Evolutionary conservation across 2,797 vertebrate genomes (phyloP).

Genomic region (Gadopsis bispinosus): DNA sequence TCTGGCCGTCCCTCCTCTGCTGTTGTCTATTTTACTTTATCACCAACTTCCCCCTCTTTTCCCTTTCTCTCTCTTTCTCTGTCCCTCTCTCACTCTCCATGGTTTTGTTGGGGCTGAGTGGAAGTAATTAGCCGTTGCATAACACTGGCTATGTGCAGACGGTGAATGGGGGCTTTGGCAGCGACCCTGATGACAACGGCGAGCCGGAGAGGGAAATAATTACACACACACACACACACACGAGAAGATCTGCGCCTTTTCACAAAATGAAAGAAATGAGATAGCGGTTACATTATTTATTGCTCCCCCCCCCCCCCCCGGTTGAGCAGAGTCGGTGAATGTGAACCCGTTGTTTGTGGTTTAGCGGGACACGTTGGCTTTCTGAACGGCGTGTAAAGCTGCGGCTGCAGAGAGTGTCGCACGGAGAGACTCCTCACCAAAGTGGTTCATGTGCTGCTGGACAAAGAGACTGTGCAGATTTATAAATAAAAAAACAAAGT

Average conservation of each 20-base stretch:
- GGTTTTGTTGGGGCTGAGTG: constrained; percentile 73
- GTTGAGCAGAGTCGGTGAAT: constrained; percentile 45
- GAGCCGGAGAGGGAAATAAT: constrained; percentile 78
- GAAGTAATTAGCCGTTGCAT: constrained; percentile 83
- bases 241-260: constrained; percentile 68
- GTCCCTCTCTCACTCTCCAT: constrained; percentile 30
- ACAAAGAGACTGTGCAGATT: constrained; percentile 38
- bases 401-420: constrained; percentile 10
- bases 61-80: constrained; percentile 23
- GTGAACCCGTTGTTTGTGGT: constrained; percentile 66
- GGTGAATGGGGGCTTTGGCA: constrained; percentile 77
- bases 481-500: neutral
- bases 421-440: constrained; percentile 37
- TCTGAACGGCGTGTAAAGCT: constrained; percentile 49
- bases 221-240: constrained; percentile 76
- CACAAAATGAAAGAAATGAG: constrained; percentile 60
- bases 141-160: constrained; percentile 79
- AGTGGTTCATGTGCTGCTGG: constrained; percentile 22
- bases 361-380: constrained; percentile 45
- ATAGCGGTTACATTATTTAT: constrained; percentile 71
- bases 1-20: neutral
- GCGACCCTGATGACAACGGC: constrained; percentile 56
- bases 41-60: constrained; percentile 27
- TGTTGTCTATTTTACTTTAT: constrained; percentile 49
- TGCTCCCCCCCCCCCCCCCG: constrained; percentile 11